These are phyloP conservation scores for Orius laevigatus DNA, from an alignment of 1,140 invertebrate species.

Conservation along the genomic window DNA sequence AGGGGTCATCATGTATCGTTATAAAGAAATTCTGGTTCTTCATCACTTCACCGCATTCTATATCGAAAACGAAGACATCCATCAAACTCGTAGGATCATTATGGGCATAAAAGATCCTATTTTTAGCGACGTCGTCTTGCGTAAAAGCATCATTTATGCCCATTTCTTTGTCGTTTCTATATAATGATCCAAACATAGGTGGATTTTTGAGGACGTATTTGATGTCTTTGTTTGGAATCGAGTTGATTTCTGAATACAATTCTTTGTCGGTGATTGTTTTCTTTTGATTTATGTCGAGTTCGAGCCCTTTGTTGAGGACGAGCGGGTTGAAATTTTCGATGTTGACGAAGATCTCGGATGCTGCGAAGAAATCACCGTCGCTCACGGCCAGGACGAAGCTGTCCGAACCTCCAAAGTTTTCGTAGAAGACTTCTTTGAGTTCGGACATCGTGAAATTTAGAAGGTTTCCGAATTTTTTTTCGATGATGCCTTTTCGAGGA, in stretches of 20 bases:
- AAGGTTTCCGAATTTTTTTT: constrained; percentile 7
- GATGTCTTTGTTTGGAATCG: neutral
- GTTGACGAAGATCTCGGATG: neutral
- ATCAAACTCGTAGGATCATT: too few species aligned
- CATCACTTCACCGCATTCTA: too few species aligned
- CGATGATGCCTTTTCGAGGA: neutral
- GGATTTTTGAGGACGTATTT: too few species aligned
- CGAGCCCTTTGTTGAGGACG: constrained; percentile 4
- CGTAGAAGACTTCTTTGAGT: constrained; percentile 8
- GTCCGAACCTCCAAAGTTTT: neutral
- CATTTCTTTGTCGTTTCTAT: too few species aligned
- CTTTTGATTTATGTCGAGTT: constrained; percentile 1
- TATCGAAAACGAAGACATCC: too few species aligned
- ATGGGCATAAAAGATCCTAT: too few species aligned
- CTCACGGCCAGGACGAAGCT: neutral
- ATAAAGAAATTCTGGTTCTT: too few species aligned
- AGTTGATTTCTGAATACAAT: constrained; percentile 4
- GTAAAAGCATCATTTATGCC: too few species aligned
- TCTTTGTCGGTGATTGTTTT: neutral
- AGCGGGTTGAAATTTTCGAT: constrained; percentile 3
- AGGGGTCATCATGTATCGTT: too few species aligned
- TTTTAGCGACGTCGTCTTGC: too few species aligned
- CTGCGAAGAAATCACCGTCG: neutral
- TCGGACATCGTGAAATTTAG: neutral
- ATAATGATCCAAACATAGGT: too few species aligned